Evolutionary conservation across 2,888 invertebrate genomes (phyloP).

Genomic region (Hyalella azteca): DNA sequence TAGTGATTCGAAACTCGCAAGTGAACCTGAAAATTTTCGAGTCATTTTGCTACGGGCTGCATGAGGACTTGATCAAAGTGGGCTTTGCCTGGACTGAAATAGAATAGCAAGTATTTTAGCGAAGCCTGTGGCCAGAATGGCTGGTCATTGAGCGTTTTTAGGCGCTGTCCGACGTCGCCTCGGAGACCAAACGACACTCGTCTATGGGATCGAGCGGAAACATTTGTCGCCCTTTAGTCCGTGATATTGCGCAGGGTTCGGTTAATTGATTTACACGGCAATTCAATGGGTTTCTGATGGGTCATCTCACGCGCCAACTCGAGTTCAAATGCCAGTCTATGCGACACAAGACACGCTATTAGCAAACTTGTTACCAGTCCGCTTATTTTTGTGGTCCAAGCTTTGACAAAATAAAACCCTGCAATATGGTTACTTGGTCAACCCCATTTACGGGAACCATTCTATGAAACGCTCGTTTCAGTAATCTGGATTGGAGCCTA

Average conservation of each 20-base stretch:
- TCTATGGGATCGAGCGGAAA: constrained; percentile 30
- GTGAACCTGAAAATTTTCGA: no score
- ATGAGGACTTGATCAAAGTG: neutral
- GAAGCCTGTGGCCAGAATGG: neutral
- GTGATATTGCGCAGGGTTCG: constrained; percentile 23
- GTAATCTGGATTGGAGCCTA: no score
- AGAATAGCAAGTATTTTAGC: constrained; percentile 25
- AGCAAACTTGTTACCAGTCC: no score
- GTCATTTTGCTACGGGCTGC: no score
- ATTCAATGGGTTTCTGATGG: constrained; percentile 23
- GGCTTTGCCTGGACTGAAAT: neutral
- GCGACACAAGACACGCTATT: neutral
- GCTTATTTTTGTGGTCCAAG: no score
- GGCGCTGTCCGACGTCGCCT: neutral
- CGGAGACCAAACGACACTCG: neutral
- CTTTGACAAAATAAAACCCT: no score
- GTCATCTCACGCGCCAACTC: no score
- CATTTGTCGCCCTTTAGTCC: constrained; percentile 25
- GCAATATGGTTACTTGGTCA: no score
- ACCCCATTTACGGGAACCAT: no score
- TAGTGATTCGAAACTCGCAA: no score
- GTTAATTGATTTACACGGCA: constrained; percentile 30
- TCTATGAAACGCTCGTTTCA: no score
- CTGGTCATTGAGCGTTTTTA: constrained; percentile 27
- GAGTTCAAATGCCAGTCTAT: neutral